Evolutionary conservation across 2,888 invertebrate genomes (phyloP).

Genomic region (Meganola albula): DNA sequence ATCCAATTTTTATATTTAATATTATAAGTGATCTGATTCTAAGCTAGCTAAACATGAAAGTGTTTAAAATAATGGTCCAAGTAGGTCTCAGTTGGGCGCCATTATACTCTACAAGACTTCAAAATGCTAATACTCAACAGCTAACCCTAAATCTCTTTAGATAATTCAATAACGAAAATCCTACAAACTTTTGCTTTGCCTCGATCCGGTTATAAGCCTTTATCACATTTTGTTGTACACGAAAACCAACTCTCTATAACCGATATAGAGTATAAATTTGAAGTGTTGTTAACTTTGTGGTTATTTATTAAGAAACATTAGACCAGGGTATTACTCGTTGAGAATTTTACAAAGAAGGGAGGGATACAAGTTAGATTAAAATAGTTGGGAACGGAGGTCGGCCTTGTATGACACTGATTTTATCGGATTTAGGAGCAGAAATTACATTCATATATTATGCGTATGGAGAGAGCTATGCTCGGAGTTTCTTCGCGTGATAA

Average conservation of each 20-base stretch:
- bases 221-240: conserved; percentile 5
- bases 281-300: conserved; percentile 24
- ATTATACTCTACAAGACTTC: conserved; percentile 19
- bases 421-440: conserved; percentile 25
- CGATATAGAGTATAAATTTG: conserved; percentile 10
- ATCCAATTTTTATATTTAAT: too few relatives aligned
- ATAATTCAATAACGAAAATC: conserved; percentile 51
- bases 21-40: too few relatives aligned
- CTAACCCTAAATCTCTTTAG: conserved; percentile 40
- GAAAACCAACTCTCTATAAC: conserved; percentile 15
- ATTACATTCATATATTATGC: too few relatives aligned
- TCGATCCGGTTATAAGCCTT: conserved; percentile 24
- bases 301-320: conserved; percentile 60
- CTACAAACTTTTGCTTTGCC: conserved; percentile 35
- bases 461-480: too few relatives aligned
- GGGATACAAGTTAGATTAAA: conserved; percentile 59
- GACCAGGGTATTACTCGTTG: conserved; percentile 38
- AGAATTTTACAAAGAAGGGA: conserved; percentile 51
- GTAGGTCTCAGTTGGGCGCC: too few relatives aligned
- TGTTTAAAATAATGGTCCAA: too few relatives aligned
- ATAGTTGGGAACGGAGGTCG: conserved; percentile 48
- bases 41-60: too few relatives aligned
- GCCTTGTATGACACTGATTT: conserved; percentile 36
- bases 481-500: too few relatives aligned
- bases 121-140: conserved; percentile 24